phyloP scores from a whole-genome alignment of 2,113 vertebrate species.

The Osmerus eperlanus region DNA sequence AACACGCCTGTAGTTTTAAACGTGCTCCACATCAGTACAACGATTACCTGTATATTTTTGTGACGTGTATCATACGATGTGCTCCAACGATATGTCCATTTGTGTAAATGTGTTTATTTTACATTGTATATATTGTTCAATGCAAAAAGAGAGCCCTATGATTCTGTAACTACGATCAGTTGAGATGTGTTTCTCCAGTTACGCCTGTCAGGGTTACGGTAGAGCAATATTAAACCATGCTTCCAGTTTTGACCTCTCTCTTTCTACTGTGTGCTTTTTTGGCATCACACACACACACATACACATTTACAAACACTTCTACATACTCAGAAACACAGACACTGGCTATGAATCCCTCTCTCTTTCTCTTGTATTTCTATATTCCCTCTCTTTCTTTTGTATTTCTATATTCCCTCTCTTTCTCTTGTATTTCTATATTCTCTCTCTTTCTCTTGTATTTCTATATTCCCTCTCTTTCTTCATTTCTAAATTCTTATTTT shows the following conservation, averaged over 20 bases:
- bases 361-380: neutral
- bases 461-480: neutral
- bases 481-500: too few relatives aligned
- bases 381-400: neutral
- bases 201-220: constrained; percentile 99
- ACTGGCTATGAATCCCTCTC: constrained; percentile 2
- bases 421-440: too few relatives aligned
- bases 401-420: constrained; percentile 1
- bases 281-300: neutral
- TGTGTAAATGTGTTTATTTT: constrained; percentile 99
- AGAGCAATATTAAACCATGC: constrained; percentile 99
- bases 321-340: constrained; percentile 11
- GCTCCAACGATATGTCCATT: constrained; percentile 99
- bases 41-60: constrained; percentile 99
- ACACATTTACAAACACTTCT: neutral
- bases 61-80: constrained; percentile 99
- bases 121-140: constrained; percentile 99
- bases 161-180: constrained; percentile 99
- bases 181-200: constrained; percentile 99
- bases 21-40: constrained; percentile 97
- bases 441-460: neutral
- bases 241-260: constrained; percentile 96
- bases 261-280: constrained; percentile 72
- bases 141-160: constrained; percentile 99
- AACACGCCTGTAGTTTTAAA: constrained; percentile 99